Evolutionary conservation across 2,888 invertebrate species (phyloP).

Genomic region (Apantesis nais): DNA sequence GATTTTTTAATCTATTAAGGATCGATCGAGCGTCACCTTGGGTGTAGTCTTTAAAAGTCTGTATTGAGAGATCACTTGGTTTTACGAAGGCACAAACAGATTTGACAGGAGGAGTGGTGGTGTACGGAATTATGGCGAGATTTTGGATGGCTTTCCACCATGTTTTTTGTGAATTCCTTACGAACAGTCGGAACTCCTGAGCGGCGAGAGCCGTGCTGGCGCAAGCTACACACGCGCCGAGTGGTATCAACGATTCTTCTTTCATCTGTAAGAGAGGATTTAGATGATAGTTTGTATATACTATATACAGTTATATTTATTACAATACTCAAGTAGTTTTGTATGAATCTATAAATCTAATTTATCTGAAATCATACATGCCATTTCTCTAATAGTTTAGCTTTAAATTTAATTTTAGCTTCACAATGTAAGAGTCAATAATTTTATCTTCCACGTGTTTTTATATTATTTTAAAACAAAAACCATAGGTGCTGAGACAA

Average conservation of each 20-base stretch:
- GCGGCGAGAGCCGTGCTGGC: slow-evolving; percentile 66
- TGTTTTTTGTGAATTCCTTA: slow-evolving; percentile 58
- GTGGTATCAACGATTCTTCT: slow-evolving; percentile 65
- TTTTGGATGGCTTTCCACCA: slow-evolving; percentile 65
- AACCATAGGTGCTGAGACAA: neutral
- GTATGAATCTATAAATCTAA: neutral
- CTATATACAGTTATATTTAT: neutral
- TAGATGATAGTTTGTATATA: slow-evolving; percentile 10
- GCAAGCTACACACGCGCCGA: slow-evolving; percentile 67
- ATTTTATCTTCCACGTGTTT: neutral
- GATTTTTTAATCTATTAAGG: slow-evolving; percentile 57
- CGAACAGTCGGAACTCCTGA: slow-evolving; percentile 67
- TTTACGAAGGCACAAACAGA: slow-evolving; percentile 67
- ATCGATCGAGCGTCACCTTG: slow-evolving; percentile 58
- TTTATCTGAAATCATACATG: slow-evolving; percentile 10
- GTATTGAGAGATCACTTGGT: slow-evolving; percentile 58
- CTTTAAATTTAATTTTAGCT: neutral
- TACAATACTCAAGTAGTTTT: neutral
- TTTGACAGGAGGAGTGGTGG: slow-evolving; percentile 45
- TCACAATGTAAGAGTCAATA: neutral
- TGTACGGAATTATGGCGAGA: slow-evolving; percentile 47
- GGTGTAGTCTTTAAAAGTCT: slow-evolving; percentile 61
- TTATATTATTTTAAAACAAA: neutral
- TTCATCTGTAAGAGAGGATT: slow-evolving; percentile 62
- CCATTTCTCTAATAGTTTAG: neutral